Evolutionary conservation across 2,113 vertebrate genomes (phyloP).

Genomic region (Serinus canaria): DNA sequence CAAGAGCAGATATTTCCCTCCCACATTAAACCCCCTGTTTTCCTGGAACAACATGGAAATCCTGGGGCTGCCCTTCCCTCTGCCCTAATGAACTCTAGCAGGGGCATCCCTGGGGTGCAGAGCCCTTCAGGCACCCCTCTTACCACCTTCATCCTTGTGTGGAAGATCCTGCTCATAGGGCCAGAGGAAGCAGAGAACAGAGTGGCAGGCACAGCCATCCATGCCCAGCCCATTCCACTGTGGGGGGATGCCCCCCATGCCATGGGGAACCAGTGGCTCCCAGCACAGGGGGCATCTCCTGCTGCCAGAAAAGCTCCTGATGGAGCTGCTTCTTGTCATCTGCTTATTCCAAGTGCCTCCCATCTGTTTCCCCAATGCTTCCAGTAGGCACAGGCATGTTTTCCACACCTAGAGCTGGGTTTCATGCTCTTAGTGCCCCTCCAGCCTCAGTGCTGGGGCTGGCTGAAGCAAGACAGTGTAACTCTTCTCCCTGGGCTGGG

Average conservation of each 20-base stretch:
- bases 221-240: fast-evolving
- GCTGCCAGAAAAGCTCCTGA: fast-evolving
- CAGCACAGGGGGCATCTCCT: fast-evolving
- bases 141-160: fast-evolving
- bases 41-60: not conserved
- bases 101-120: not conserved
- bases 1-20: not conserved
- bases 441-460: fast-evolving
- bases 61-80: not conserved
- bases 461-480: not conserved
- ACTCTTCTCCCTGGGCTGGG: not conserved
- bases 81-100: not conserved
- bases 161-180: fast-evolving
- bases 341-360: not conserved
- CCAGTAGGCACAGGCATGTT: not conserved
- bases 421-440: not conserved
- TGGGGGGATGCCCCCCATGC: not conserved
- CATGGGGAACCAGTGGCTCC: not conserved
- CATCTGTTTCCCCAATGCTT: fast-evolving
- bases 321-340: not conserved
- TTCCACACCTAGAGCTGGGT: not conserved
- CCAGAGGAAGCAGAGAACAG: not conserved
- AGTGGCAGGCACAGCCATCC: not conserved
- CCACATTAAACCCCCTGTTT: not conserved
- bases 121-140: not conserved